Percentiles rank a stretch among this genome's conserved stretches.
Conservation (phyloP, 1,140 invertebrate genomes). For the Bombus huntii region DNA sequence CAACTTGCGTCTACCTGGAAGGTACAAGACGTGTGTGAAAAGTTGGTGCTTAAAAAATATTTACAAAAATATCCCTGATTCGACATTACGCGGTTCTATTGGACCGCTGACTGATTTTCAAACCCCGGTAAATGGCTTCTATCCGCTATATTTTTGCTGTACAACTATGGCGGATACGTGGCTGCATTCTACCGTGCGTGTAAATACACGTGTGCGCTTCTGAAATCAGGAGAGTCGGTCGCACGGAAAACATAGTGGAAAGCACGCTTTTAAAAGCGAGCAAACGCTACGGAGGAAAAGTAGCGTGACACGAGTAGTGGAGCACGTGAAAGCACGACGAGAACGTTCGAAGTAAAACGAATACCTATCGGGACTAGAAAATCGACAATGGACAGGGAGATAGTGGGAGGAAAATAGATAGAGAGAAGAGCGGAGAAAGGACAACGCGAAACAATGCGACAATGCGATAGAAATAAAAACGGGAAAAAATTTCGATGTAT, state of each 20-base stretch:
- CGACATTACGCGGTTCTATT: too few relatives aligned
- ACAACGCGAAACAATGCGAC: slow-evolving; percentile 13
- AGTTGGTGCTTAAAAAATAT: too few relatives aligned
- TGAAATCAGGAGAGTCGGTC: neutral
- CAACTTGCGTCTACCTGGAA: neutral
- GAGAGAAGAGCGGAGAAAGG: neutral
- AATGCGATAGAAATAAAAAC: slow-evolving; percentile 22
- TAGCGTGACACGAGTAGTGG: neutral
- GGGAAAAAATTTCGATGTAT: slow-evolving; percentile 15
- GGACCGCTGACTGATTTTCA: too few relatives aligned
- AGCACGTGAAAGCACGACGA: slow-evolving; percentile 39
- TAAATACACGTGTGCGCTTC: neutral
- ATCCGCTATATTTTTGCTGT: too few relatives aligned
- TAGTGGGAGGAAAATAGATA: neutral
- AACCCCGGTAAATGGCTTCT: too few relatives aligned
- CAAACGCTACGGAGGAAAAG: neutral
- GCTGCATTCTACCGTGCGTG: neutral
- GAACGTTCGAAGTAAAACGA: slow-evolving; percentile 22
- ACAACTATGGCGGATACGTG: neutral
- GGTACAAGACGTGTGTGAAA: too few relatives aligned
- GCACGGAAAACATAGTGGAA: neutral
- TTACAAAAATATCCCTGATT: too few relatives aligned
- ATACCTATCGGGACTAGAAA: slow-evolving; percentile 21
- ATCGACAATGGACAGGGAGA: slow-evolving; percentile 16
- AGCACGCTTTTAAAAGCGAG: slow-evolving; percentile 16